phyloP scores from a whole-genome alignment of 2,888 invertebrate species.

The Fragum sueziense region DNA sequence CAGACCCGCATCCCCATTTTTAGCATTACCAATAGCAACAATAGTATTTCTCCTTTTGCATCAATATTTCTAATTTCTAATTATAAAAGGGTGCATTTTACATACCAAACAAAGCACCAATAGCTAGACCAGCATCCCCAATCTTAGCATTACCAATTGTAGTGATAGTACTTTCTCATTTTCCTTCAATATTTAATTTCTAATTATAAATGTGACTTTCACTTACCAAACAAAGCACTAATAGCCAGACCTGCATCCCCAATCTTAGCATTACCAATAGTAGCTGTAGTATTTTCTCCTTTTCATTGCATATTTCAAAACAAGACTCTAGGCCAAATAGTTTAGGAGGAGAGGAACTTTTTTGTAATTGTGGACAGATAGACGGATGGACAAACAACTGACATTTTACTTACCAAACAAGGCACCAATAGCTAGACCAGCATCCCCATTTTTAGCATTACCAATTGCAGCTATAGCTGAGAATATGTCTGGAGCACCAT shows the following conservation, averaged over 20 bases:
- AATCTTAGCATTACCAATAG: slow-evolving; percentile 71
- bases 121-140: slow-evolving; percentile 81
- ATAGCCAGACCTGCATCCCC: no score
- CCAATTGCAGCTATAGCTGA: slow-evolving; percentile 85
- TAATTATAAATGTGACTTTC: no score
- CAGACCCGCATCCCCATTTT: slow-evolving; percentile 81
- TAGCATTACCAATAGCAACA: slow-evolving; percentile 81
- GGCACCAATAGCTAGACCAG: slow-evolving; percentile 81
- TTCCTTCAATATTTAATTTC: no score
- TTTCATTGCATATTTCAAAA: no score
- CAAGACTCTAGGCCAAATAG: no score
- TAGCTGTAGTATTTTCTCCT: no score
- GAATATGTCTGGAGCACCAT: slow-evolving; percentile 88
- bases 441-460: slow-evolving; percentile 81
- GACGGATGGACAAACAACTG: no score
- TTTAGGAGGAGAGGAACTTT: no score
- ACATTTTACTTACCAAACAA: slow-evolving; percentile 74
- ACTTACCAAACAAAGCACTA: no score
- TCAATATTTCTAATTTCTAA: slow-evolving; percentile 89
- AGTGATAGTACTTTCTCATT: no score
- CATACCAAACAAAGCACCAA: slow-evolving; percentile 81
- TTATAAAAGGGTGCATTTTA: slow-evolving; percentile 84
- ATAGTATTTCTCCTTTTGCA: slow-evolving; percentile 87
- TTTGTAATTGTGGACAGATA: no score
- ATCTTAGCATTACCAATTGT: slow-evolving; percentile 75